Percentiles rank a stretch among this genome's conserved stretches.
Evolutionary conservation across 2,888 invertebrate genomes (phyloP).

Genomic region (Bombylius major): DNA sequence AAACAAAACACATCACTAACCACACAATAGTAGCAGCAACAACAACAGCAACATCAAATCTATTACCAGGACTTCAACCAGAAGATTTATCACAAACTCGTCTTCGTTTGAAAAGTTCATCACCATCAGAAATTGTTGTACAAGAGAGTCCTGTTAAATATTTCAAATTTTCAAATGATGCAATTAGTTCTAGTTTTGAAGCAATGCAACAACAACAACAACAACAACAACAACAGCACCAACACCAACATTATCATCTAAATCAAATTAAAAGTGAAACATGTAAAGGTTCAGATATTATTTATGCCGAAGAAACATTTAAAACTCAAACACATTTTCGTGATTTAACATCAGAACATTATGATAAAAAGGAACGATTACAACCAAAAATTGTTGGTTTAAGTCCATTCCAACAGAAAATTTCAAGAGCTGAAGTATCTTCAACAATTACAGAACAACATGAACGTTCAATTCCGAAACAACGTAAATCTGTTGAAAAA

Average conservation of each 20-base stretch:
- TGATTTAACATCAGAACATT: conserved; percentile 19
- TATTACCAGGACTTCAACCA: neutral
- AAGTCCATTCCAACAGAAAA: conserved; percentile 43
- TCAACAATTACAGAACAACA: conserved; percentile 20
- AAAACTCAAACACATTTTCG: neutral
- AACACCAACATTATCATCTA: too few relatives aligned
- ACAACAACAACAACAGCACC: too few relatives aligned
- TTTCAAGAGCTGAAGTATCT: conserved; percentile 36
- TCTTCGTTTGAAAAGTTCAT: neutral
- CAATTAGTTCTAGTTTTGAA: neutral
- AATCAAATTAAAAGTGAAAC: neutral
- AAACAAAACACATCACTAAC: neutral
- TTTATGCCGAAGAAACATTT: conserved; percentile 30
- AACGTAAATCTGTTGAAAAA: conserved; percentile 50
- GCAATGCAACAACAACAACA: neutral
- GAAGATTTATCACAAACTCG: neutral
- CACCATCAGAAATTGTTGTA: neutral
- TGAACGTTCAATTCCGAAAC: conserved; percentile 20
- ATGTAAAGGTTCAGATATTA: neutral
- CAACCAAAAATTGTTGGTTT: conserved; percentile 39
- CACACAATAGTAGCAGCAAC: neutral
- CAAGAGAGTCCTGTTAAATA: neutral
- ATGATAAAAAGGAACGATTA: conserved; percentile 24
- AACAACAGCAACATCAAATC: conserved; percentile 4
- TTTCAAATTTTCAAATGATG: neutral